These are phyloP conservation scores for Panthera leo DNA, from an alignment of 2,113 vertebrate genomes.

Conservation along the genomic window DNA sequence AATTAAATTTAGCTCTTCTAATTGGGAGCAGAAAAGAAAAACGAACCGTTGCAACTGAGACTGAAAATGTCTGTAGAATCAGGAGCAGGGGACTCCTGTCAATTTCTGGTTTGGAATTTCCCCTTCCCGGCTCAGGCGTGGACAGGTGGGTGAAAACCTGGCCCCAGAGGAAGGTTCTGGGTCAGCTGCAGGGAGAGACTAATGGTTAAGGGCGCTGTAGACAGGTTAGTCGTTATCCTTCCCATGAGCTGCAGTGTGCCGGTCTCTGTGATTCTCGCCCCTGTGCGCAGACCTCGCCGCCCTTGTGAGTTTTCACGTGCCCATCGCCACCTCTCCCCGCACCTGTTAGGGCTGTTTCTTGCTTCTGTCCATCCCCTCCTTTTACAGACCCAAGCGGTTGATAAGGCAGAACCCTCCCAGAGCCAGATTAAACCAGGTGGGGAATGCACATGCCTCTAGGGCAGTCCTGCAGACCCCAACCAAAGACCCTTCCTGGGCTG, in stretches of 20 bases:
- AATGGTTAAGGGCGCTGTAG: fast-evolving
- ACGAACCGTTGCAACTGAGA: not conserved
- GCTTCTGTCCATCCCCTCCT: not conserved
- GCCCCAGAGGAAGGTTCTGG: not conserved
- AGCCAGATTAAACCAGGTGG: not conserved
- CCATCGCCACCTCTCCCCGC: not conserved
- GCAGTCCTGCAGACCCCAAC: not conserved
- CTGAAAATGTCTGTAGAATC: not conserved
- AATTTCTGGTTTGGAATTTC: not conserved
- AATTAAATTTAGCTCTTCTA: not conserved
- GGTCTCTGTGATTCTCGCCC: not conserved
- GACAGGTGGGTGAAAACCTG: not conserved
- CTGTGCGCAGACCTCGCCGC: fast-evolving
- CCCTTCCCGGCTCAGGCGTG: fast-evolving
- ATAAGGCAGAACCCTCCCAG: not conserved
- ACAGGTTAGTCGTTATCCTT: not conserved
- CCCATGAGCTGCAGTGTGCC: not conserved
- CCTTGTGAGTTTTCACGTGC: not conserved
- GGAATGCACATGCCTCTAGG: fast-evolving
- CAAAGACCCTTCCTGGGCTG: not conserved
- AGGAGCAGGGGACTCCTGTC: not conserved
- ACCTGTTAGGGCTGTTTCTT: not conserved
- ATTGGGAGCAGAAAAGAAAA: constrained; percentile 1
- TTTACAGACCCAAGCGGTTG: not conserved
- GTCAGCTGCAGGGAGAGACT: not conserved